A percentile compares a stretch with the other conserved stretches of the same genome.
Conservation (phyloP, 2,797 vertebrate genomes). For the Lepus oiostolus region DNA sequence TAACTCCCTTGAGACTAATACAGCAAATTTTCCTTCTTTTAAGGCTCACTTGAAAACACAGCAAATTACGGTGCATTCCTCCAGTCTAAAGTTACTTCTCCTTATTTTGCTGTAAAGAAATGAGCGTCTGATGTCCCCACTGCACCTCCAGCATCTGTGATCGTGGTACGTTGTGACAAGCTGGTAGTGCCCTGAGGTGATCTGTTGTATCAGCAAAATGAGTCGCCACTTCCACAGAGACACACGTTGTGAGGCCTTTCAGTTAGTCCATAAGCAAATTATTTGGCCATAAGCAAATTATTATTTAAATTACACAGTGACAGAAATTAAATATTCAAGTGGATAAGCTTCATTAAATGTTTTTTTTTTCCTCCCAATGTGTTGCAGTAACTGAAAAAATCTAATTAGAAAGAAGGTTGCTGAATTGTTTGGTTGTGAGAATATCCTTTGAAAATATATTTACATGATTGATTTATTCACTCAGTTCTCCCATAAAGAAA, state of each 20-base stretch:
- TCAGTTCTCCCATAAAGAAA: not conserved
- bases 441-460: constrained; percentile 14
- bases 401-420: not conserved
- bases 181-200: not conserved
- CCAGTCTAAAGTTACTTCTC: not conserved
- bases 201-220: not conserved
- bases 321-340: constrained; percentile 45
- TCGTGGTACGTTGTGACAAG: not conserved
- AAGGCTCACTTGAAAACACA: constrained; percentile 1
- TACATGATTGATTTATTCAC: not conserved
- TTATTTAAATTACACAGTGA: not conserved
- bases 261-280: not conserved
- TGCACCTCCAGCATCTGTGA: not conserved
- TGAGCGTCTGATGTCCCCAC: not conserved
- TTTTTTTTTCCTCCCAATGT: not conserved
- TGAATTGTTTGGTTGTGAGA: not conserved
- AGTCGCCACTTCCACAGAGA: not conserved
- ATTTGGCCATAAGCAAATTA: constrained; percentile 1
- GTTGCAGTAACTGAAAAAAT: constrained; percentile 12
- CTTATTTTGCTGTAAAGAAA: not conserved
- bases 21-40: not conserved
- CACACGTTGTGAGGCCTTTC: not conserved
- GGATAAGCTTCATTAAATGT: not conserved
- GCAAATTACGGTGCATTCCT: not conserved
- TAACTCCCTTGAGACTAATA: constrained; percentile 45